These are phyloP conservation scores for Muricea muricata DNA, from an alignment of 92 coral and sea anemone species.

Conservation along the genomic window DNA sequence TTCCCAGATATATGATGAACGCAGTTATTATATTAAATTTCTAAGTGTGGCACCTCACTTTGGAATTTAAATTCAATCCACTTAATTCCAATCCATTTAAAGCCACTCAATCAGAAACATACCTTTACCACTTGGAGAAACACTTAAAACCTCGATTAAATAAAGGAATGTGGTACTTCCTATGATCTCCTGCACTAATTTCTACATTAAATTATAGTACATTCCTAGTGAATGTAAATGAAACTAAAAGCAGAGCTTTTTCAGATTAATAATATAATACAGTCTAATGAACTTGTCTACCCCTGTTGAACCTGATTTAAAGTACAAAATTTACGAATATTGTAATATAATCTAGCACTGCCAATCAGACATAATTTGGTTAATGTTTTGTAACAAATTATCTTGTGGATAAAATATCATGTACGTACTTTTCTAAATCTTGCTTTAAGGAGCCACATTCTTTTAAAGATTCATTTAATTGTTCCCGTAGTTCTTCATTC, in stretches of 20 bases:
- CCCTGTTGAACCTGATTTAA: neutral
- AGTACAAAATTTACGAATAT: neutral
- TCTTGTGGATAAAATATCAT: neutral
- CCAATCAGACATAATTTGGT: neutral
- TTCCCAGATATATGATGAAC: too few relatives aligned
- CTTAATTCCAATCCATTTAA: too few relatives aligned
- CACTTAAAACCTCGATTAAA: too few relatives aligned
- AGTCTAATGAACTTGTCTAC: neutral
- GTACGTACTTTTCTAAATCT: slow-evolving; percentile 80
- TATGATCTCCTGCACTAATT: neutral
- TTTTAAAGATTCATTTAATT: slow-evolving; percentile 71
- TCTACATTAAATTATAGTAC: neutral
- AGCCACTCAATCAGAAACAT: too few relatives aligned
- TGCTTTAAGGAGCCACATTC: slow-evolving; percentile 73
- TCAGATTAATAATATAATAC: too few relatives aligned
- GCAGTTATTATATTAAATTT: too few relatives aligned
- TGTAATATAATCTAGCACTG: neutral
- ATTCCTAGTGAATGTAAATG: too few relatives aligned
- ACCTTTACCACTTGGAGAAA: neutral
- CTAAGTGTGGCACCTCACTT: too few relatives aligned
- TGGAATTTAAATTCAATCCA: too few relatives aligned
- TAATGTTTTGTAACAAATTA: neutral
- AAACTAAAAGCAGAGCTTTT: too few relatives aligned
- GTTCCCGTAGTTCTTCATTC: slow-evolving; percentile 84
- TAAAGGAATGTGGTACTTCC: neutral